phyloP scores from a whole-genome alignment of 1,140 invertebrate genomes.

The Aphelenchoides besseyi region DNA sequence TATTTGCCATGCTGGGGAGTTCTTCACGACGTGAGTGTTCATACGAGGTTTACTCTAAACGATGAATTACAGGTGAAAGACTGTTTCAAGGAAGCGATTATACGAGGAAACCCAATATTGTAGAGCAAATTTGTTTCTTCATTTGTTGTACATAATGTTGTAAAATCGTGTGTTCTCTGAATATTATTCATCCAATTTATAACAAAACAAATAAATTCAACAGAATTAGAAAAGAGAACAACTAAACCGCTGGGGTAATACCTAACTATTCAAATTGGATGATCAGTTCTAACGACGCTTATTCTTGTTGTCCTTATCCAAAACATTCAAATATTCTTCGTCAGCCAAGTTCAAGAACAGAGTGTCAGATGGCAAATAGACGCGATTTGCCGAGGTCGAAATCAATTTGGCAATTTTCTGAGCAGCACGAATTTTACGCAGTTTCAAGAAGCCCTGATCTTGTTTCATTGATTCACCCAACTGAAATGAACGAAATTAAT shows the following conservation, averaged over 20 bases:
- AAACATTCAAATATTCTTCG: constrained; percentile 74
- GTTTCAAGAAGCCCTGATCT: constrained; percentile 95
- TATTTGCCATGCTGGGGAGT: constrained; percentile 57
- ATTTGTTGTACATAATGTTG: constrained; percentile 17
- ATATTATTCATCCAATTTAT: neutral
- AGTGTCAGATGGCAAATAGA: constrained; percentile 84
- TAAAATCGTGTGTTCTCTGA: neutral
- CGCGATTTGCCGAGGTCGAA: constrained; percentile 86
- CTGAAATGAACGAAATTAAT: constrained; percentile 68
- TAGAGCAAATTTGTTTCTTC: neutral
- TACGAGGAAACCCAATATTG: constrained; percentile 17
- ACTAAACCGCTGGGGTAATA: neutral
- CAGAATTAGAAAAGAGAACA: neutral
- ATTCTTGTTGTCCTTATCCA: constrained; percentile 40
- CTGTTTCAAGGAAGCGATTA: constrained; percentile 54
- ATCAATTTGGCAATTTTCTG: constrained; percentile 94
- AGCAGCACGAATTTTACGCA: constrained; percentile 92
- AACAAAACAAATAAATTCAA: constrained; percentile 6
- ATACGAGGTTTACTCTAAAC: no score
- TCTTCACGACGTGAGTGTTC: constrained; percentile 53
- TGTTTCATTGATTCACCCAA: constrained; percentile 87
- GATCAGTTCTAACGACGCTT: constrained; percentile 44
- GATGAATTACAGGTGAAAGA: no score
- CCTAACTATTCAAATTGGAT: no score
- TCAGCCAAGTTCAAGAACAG: constrained; percentile 97